Conservation (phyloP, 2,797 vertebrate species). For the Psittacula derbiana region DNA sequence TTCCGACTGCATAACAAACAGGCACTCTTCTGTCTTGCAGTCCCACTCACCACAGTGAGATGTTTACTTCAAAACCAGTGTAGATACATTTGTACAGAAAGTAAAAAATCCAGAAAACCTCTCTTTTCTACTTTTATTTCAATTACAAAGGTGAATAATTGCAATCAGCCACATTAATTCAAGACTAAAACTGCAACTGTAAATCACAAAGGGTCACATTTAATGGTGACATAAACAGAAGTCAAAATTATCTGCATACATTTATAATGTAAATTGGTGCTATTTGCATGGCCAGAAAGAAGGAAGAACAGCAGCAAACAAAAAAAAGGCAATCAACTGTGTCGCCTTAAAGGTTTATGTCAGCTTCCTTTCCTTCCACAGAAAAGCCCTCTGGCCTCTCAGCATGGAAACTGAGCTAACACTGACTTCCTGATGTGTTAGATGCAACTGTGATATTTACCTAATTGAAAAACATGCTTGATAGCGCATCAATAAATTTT, state of each 20-base stretch:
- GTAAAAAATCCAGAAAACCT: not conserved
- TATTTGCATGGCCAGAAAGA: not conserved
- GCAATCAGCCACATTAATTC: not conserved
- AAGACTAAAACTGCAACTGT: not conserved
- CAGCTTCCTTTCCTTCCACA: constrained; percentile 9
- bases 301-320: not conserved
- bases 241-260: not conserved
- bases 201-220: not conserved
- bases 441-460: constrained; percentile 51
- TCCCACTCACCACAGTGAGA: not conserved
- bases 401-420: constrained; percentile 30
- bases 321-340: not conserved
- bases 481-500: constrained; percentile 53
- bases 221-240: not conserved
- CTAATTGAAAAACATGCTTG: constrained; percentile 60
- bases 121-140: not conserved
- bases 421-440: constrained; percentile 29
- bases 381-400: constrained; percentile 38
- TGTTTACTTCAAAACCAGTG: not conserved
- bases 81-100: not conserved
- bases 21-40: not conserved
- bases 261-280: constrained; percentile 15
- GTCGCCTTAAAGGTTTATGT: not conserved
- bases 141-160: constrained; percentile 29
- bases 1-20: not conserved